Base-by-base conservation (phyloP, 2,888 invertebrate species). In the Acleris literana region DNA sequence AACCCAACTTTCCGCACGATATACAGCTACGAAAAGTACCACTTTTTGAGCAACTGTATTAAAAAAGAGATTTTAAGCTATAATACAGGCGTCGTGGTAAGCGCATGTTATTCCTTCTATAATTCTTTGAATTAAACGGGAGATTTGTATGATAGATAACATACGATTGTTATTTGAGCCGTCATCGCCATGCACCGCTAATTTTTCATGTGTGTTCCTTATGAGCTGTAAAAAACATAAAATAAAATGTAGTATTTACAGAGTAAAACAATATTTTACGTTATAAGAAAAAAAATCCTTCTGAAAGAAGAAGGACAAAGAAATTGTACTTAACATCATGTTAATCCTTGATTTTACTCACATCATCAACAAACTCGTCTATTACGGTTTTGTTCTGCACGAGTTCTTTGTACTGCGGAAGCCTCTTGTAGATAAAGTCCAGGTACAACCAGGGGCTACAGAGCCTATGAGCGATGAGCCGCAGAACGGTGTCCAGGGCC, bases 311-410 rank as follows among this genome's bases (percentile, higher is more conserved):
- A 9, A 33, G 2, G 9, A 9, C 33, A 9, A 33, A 33, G 0
- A 9, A 0, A 33, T 33, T 9, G 33, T 29, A 20, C 1, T n/a
- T 3, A 29, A 1, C 29, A 29, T 29, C 29, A 29, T 29, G 7
- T 29, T 7, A 3, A 3, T 3, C 22, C 29, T 29, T 29, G 29
- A 43, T 43, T 16, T 3, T 43, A 13, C 55, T 55, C 11, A 55
- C 55, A 55, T 55, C 20, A 43, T 20, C 55, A 55, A 55, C 16
- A 55, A 55, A 55, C 3, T 55, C 16, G 20, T 43, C 11, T 7
- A 39, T 16, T 6, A 55, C 1, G 3, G 17, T 43, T 16, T 1
- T 18, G 18, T 17, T 16, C 16, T 20, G 13, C 2, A 13, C 13
- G 3, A 43, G 0, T 39, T 18, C 4, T 20, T 55, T 55, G 6